These are phyloP conservation scores for Rhagologus leucostigma DNA, from an alignment of 2,113 vertebrate species.

Conservation along the genomic window DNA sequence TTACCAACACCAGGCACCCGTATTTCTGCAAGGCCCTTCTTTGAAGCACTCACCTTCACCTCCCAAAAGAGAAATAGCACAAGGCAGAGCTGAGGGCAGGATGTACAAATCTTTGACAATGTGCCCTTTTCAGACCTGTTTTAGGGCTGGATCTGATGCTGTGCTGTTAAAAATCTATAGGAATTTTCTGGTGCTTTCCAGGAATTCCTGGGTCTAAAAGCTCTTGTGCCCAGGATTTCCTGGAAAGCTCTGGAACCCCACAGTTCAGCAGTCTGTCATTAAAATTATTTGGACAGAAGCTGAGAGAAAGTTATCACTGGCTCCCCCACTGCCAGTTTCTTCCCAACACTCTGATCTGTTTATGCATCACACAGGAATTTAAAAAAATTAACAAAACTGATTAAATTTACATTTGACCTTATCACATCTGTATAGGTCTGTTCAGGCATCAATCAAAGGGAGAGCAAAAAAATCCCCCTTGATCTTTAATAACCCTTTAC, in stretches of 20 bases:
- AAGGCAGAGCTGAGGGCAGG: neutral
- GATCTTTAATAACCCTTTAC: neutral
- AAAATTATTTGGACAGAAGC: neutral
- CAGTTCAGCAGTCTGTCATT: slow-evolving; percentile 25
- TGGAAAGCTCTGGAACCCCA: neutral
- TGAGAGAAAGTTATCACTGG: neutral
- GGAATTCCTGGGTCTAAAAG: neutral
- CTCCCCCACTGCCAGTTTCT: neutral
- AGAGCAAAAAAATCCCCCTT: neutral
- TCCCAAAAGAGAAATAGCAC: neutral
- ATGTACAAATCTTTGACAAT: neutral
- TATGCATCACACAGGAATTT: slow-evolving; percentile 2
- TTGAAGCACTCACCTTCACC: neutral
- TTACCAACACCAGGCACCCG: neutral
- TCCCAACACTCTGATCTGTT: neutral
- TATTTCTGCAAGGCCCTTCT: neutral
- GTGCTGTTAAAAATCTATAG: neutral
- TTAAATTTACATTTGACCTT: slow-evolving; percentile 63
- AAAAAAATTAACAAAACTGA: neutral
- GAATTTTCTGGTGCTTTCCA: neutral
- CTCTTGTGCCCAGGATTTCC: neutral
- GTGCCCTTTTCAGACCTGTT: neutral
- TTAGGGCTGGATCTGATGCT: neutral
- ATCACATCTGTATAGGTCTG: slow-evolving; percentile 6
- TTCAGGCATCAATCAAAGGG: slow-evolving; percentile 35